Conservation (phyloP, 2,113 vertebrate genomes). For the Lonchura striata region DNA sequence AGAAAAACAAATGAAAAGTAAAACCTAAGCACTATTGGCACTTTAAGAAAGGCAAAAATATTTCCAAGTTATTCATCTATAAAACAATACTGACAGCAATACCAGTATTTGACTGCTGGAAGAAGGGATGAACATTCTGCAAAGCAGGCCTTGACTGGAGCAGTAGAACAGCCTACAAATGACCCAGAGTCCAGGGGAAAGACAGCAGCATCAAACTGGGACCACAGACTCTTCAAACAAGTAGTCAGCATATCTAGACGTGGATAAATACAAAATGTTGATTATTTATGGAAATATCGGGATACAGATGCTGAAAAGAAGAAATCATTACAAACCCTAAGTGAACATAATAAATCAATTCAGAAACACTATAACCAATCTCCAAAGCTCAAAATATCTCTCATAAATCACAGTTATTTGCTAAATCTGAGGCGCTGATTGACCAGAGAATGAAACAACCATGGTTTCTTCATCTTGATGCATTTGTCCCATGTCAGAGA, state of each 20-base stretch:
- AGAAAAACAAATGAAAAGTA: neutral
- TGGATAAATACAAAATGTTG: neutral
- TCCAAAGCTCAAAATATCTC: neutral
- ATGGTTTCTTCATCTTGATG: neutral
- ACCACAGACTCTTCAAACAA: neutral
- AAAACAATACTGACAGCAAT: neutral
- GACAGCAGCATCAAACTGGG: neutral
- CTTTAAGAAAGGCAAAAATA: neutral
- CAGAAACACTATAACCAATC: neutral
- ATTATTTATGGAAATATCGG: neutral
- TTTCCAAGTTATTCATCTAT: neutral
- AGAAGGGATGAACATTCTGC: neutral
- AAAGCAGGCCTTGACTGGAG: neutral
- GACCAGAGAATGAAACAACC: neutral
- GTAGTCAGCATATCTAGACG: neutral
- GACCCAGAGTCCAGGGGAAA: neutral
- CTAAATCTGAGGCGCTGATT: neutral
- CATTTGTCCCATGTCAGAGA: neutral
- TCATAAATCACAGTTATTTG: neutral
- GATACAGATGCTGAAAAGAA: neutral
- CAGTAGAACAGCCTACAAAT: rapidly evolving
- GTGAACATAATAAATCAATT: neutral
- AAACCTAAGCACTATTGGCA: neutral
- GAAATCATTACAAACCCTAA: neutral
- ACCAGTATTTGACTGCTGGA: neutral